These are phyloP conservation scores for Neofelis nebulosa DNA, from an alignment of 2,113 vertebrate genomes.

Conservation along the genomic window DNA sequence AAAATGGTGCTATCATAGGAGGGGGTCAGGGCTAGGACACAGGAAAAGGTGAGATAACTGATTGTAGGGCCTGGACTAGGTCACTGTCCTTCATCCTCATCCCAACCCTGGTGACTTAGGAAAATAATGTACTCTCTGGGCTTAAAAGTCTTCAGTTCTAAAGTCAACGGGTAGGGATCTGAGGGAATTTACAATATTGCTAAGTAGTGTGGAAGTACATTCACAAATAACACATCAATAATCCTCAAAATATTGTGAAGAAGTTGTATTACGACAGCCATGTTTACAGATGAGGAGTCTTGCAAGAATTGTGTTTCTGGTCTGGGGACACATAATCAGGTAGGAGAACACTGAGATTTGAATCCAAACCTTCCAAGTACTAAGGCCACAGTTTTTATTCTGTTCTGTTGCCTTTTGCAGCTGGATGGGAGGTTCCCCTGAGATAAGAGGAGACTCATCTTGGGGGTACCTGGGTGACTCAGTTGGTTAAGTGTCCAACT, in stretches of 20 bases:
- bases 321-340: background rate
- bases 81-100: background rate
- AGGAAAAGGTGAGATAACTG: too few relatives aligned
- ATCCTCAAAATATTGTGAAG: too few relatives aligned
- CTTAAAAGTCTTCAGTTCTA: background rate
- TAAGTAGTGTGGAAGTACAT: background rate
- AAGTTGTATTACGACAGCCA: background rate
- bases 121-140: background rate
- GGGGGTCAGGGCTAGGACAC: accelerated
- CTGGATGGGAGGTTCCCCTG: background rate
- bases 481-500: too few relatives aligned
- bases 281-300: background rate
- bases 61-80: too few relatives aligned
- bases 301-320: background rate
- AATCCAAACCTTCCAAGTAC: background rate
- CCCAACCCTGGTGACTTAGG: background rate
- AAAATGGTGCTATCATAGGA: background rate
- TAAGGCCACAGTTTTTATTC: background rate
- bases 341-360: background rate
- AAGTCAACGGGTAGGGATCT: background rate
- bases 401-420: background rate
- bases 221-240: background rate
- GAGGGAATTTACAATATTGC: background rate
- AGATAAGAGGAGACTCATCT: background rate
- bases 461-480: background rate